Conservation (phyloP, 2,888 invertebrate species). For the Heliconius sara region DNA sequence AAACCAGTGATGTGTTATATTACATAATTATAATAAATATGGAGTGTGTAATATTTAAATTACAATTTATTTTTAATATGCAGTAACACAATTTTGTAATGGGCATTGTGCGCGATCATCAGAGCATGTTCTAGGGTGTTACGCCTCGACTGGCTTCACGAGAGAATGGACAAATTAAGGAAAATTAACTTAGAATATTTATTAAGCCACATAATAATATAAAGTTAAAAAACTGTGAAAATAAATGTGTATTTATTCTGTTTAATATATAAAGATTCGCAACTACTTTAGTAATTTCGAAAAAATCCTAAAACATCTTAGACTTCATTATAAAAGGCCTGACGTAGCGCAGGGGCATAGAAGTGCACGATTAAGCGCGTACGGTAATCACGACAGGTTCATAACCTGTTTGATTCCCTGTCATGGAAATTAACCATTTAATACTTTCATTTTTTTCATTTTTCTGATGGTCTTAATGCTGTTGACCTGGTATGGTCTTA, state of each 20-base stretch:
- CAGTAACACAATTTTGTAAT: constrained; percentile 28
- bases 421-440: too few species aligned
- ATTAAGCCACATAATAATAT: neutral
- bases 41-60: constrained; percentile 8
- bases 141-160: constrained; percentile 28
- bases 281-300: too few species aligned
- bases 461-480: too few species aligned
- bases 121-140: constrained; percentile 34
- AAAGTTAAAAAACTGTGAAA: neutral
- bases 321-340: too few species aligned
- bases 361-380: too few species aligned
- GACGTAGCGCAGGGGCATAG: too few species aligned
- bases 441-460: too few species aligned
- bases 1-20: neutral
- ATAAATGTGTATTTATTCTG: neutral
- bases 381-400: too few species aligned
- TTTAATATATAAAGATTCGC: too few species aligned
- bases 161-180: constrained; percentile 28
- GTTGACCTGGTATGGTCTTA: too few species aligned
- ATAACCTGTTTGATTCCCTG: too few species aligned
- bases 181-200: neutral
- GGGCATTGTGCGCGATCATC: constrained; percentile 33
- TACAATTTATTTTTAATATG: constrained; percentile 20
- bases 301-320: too few species aligned
- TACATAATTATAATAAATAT: neutral